Evolutionary conservation across 1,140 invertebrate species (phyloP).

Genomic region (Drosophila funebris): DNA sequence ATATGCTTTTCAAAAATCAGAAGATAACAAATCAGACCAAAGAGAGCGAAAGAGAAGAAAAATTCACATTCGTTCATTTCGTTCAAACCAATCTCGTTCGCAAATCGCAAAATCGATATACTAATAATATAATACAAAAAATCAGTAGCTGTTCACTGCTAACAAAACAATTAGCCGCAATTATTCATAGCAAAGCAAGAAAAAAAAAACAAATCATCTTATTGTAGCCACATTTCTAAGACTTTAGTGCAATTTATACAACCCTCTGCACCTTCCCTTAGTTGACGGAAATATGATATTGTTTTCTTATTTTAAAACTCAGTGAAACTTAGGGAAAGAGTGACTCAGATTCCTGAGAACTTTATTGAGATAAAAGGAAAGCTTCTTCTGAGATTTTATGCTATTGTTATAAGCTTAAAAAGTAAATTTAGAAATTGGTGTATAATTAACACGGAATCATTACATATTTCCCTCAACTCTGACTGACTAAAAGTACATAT

Average conservation of each 20-base stretch:
- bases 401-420: not conserved
- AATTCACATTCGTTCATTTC: slow-evolving; percentile 69
- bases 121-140: slow-evolving; percentile 6
- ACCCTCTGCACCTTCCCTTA: slow-evolving; percentile 20
- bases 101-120: slow-evolving; percentile 51
- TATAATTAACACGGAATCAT: slow-evolving; percentile 14
- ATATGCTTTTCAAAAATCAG: slow-evolving; percentile 55
- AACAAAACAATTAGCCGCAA: slow-evolving; percentile 66
- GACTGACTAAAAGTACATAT: not conserved
- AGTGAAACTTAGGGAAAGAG: not conserved
- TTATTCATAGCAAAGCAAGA: slow-evolving; percentile 56
- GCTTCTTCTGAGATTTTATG: slow-evolving; percentile 6
- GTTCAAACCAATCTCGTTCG: slow-evolving; percentile 59
- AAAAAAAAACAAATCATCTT: slow-evolving; percentile 26
- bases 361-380: not conserved
- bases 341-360: not conserved
- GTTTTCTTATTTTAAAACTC: slow-evolving; percentile 2
- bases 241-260: slow-evolving; percentile 44
- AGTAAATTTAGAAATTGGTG: not conserved
- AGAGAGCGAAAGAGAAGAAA: slow-evolving; percentile 83
- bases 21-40: slow-evolving; percentile 56
- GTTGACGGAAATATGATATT: slow-evolving; percentile 51
- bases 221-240: slow-evolving; percentile 47
- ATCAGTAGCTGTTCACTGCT: slow-evolving; percentile 48
- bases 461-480: slow-evolving; percentile 38